Conservation (phyloP, 2,113 vertebrate species). For the Ameiurus melas region DNA sequence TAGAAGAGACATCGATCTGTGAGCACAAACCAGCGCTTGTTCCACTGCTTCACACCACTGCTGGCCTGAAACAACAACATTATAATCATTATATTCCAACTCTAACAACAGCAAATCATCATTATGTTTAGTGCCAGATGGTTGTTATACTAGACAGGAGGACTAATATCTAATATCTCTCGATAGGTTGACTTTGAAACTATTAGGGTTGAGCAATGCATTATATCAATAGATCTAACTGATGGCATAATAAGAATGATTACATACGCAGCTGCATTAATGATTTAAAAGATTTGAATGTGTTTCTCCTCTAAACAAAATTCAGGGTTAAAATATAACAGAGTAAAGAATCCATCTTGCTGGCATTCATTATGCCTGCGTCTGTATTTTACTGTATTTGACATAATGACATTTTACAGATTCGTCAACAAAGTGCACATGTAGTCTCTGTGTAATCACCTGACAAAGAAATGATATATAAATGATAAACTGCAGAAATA, state of each 20-base stretch:
- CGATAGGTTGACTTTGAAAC: neutral
- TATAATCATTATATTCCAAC: neutral
- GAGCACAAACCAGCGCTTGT: slow-evolving; percentile 95
- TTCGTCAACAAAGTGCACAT: neutral
- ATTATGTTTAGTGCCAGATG: neutral
- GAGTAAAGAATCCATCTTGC: neutral
- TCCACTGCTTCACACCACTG: slow-evolving; percentile 95
- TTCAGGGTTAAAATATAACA: neutral
- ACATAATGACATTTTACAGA: neutral
- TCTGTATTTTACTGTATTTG: neutral
- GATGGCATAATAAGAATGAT: neutral
- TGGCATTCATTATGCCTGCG: neutral
- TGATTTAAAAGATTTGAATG: neutral
- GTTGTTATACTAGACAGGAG: neutral
- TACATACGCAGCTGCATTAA: neutral
- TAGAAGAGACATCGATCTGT: slow-evolving; percentile 94
- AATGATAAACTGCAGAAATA: neutral
- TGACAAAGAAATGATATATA: neutral
- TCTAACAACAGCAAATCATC: neutral
- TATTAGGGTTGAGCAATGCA: neutral
- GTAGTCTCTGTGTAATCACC: neutral
- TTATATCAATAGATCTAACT: neutral
- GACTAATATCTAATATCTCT: neutral
- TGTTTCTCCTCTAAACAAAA: neutral
- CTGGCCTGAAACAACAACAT: slow-evolving; percentile 77